phyloP scores from a whole-genome alignment of 2,113 vertebrate genomes.

The Phalacrocorax carbo region DNA sequence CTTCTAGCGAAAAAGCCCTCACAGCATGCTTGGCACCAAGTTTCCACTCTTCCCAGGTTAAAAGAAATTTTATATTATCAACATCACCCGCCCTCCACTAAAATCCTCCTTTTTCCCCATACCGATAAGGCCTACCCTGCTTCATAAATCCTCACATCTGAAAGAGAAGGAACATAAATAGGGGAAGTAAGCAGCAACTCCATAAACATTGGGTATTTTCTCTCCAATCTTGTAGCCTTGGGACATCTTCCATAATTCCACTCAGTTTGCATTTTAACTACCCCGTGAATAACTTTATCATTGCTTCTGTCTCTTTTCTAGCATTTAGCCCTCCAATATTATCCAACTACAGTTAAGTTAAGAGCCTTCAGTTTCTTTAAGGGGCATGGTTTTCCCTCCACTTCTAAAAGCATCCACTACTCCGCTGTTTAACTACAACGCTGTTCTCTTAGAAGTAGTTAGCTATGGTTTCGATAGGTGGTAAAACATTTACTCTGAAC shows the following conservation, averaged over 20 bases:
- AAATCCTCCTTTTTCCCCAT: background rate
- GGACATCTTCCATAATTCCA: background rate
- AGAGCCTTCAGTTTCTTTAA: background rate
- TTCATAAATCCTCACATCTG: background rate
- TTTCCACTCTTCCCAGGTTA: background rate
- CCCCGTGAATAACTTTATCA: background rate
- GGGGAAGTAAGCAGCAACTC: background rate
- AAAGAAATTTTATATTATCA: background rate
- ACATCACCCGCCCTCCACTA: background rate
- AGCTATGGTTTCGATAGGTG: background rate
- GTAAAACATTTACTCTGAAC: background rate
- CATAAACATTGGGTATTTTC: background rate
- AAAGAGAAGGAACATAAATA: background rate
- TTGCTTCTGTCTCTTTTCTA: background rate
- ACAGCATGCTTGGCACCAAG: background rate
- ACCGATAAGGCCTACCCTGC: background rate
- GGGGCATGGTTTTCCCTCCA: background rate
- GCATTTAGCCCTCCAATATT: background rate
- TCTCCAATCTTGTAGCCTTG: background rate
- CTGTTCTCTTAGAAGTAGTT: background rate
- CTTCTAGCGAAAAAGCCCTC: background rate
- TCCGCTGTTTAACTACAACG: background rate
- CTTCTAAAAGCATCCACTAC: background rate
- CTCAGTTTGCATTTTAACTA: background rate
- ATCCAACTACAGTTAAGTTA: fast-evolving